These are phyloP conservation scores for Dendronephthya gigantea DNA, from an alignment of 64 coral and sea anemone genomes.

Conservation along the genomic window DNA sequence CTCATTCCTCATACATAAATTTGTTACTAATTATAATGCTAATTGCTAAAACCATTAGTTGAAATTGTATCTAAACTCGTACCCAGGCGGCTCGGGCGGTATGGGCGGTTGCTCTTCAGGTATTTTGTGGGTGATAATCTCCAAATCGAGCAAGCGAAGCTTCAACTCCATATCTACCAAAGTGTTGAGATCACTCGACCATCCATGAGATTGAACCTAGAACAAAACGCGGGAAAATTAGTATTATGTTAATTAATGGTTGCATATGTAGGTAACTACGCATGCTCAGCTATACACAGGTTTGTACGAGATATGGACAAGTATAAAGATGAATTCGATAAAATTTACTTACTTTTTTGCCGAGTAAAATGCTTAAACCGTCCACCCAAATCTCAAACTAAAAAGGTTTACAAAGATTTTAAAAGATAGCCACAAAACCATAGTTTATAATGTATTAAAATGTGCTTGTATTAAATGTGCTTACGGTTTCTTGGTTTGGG, in stretches of 20 bases:
- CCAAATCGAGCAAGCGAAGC: slow-evolving; percentile 69
- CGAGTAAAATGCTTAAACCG: slow-evolving; percentile 63
- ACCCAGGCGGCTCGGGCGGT: slow-evolving; percentile 75
- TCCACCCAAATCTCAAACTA: slow-evolving; percentile 94
- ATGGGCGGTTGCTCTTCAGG: slow-evolving; percentile 58
- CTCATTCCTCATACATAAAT: not conserved
- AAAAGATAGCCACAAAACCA: too few relatives aligned
- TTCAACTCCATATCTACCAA: slow-evolving; percentile 97
- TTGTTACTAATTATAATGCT: not conserved
- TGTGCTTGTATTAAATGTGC: too few relatives aligned
- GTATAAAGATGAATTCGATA: not conserved
- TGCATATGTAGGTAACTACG: not conserved
- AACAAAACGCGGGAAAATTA: not conserved
- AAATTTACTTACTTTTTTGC: slow-evolving; percentile 64
- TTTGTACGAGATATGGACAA: not conserved
- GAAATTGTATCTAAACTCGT: slow-evolving; percentile 84
- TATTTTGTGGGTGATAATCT: slow-evolving; percentile 80
- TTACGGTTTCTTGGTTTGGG: slow-evolving; percentile 49
- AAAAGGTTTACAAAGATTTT: too few relatives aligned
- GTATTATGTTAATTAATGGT: not conserved
- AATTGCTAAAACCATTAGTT: slow-evolving; percentile 25
- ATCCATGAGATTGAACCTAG: slow-evolving; percentile 66
- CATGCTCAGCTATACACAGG: not conserved
- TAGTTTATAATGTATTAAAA: too few relatives aligned
- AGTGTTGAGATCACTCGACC: slow-evolving; percentile 70